A percentile compares a stretch with the other conserved stretches of the same genome.
Evolutionary conservation across 1,140 invertebrate genomes (phyloP).

Genomic region (Heliothis virescens): DNA sequence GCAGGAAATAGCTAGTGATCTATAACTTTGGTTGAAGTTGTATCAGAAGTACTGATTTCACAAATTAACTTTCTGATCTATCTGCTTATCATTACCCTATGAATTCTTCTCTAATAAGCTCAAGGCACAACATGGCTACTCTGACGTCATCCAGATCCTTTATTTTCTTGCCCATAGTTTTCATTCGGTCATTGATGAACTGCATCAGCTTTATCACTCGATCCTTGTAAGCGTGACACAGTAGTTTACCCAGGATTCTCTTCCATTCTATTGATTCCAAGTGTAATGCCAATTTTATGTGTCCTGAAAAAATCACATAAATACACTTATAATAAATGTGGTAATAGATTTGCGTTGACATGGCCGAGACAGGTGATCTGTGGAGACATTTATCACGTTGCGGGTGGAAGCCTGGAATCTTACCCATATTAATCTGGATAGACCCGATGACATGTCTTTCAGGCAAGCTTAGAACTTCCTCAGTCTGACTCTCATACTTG

Average conservation of each 20-base stretch:
- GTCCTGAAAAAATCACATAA: conserved; percentile 80
- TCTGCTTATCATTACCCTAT: conserved; percentile 84
- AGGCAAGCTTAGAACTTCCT: conserved; percentile 88
- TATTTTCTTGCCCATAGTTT: conserved; percentile 88
- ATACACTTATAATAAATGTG: too few species aligned
- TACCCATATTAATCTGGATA: conserved; percentile 89
- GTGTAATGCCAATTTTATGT: conserved; percentile 89
- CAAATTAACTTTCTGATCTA: too few species aligned
- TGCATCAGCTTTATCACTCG: conserved; percentile 89
- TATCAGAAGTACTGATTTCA: too few species aligned
- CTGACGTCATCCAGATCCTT: conserved; percentile 91
- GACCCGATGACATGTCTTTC: conserved; percentile 89
- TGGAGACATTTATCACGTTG: neutral
- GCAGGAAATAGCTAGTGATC: too few species aligned
- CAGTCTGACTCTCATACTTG: conserved; percentile 89
- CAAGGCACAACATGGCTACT: conserved; percentile 91
- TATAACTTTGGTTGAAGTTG: too few species aligned
- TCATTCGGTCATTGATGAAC: conserved; percentile 90
- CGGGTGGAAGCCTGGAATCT: neutral
- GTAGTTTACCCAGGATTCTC: conserved; percentile 87
- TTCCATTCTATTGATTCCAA: conserved; percentile 90
- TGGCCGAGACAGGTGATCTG: too few species aligned
- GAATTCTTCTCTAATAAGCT: conserved; percentile 90
- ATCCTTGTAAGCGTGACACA: conserved; percentile 88
- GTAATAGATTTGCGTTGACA: too few species aligned